Evolutionary conservation across 2,113 vertebrate species (phyloP).

Genomic region (Malurus elegans): DNA sequence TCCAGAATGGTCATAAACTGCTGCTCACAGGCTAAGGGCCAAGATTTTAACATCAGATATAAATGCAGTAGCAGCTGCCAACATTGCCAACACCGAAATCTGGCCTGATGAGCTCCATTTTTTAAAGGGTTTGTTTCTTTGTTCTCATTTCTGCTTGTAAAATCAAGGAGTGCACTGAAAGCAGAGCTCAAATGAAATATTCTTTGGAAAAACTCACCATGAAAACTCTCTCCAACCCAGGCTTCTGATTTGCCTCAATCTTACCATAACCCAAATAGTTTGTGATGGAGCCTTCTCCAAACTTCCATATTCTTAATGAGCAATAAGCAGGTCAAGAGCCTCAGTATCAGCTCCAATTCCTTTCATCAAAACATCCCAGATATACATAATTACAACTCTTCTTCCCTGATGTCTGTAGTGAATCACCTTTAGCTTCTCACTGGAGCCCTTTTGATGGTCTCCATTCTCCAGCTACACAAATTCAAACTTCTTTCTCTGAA

Average conservation of each 20-base stretch:
- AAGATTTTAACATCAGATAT: slow-evolving; percentile 42
- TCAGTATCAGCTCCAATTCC: neutral
- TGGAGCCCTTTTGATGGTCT: fast-evolving
- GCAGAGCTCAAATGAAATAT: neutral
- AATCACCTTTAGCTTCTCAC: neutral
- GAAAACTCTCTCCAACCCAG: neutral
- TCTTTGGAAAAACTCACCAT: neutral
- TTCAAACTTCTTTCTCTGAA: neutral
- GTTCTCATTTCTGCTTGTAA: neutral
- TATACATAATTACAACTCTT: neutral
- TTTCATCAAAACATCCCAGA: neutral
- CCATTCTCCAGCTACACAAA: neutral
- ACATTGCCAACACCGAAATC: neutral
- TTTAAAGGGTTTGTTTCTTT: slow-evolving; percentile 18
- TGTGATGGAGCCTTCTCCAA: neutral
- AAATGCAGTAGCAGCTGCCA: slow-evolving; percentile 18
- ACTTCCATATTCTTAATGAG: neutral
- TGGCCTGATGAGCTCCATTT: neutral
- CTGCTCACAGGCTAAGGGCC: slow-evolving; percentile 33
- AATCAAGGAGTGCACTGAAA: neutral
- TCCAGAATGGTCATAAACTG: slow-evolving; percentile 48
- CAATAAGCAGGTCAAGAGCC: neutral
- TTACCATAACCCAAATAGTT: neutral
- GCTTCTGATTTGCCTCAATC: neutral
- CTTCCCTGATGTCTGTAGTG: neutral